phyloP scores from a whole-genome alignment of 2,113 vertebrate genomes.

The Motacilla tschutschensis region DNA sequence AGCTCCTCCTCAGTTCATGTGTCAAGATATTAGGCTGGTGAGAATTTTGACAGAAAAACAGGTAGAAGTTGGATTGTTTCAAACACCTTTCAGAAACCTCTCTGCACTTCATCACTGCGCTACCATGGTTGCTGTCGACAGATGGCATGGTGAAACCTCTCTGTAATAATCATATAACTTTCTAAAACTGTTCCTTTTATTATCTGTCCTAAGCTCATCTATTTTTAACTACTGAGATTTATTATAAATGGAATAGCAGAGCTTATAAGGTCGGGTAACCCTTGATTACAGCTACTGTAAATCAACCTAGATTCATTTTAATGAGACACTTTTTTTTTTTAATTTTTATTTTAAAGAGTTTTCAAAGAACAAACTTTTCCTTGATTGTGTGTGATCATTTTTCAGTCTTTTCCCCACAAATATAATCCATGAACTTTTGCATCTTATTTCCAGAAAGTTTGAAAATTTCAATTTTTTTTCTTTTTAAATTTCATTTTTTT shows the following conservation, averaged over 20 bases:
- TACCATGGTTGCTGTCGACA: background rate
- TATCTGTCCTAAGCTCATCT: conserved; percentile 61
- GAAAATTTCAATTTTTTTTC: background rate
- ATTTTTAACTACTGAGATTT: conserved; percentile 64
- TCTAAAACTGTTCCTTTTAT: conserved; percentile 48
- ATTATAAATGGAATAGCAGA: conserved; percentile 63
- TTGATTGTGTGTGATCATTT: background rate
- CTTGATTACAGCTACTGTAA: conserved; percentile 62
- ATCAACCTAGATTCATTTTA: conserved; percentile 67
- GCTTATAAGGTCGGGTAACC: conserved; percentile 55
- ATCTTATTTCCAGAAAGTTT: background rate
- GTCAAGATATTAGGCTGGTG: background rate
- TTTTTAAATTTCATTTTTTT: background rate
- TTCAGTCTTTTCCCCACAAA: background rate
- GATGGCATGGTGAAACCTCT: conserved; percentile 23
- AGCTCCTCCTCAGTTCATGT: background rate
- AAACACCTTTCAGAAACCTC: background rate
- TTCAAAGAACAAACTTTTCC: background rate
- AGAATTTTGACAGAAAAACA: background rate
- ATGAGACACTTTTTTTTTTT: background rate
- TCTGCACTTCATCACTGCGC: background rate
- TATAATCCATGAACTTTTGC: background rate
- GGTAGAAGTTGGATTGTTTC: background rate
- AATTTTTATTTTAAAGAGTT: background rate
- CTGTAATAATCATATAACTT: conserved; percentile 38